Conservation (phyloP, 2,113 vertebrate species). For the Epinephelus moara region DNA sequence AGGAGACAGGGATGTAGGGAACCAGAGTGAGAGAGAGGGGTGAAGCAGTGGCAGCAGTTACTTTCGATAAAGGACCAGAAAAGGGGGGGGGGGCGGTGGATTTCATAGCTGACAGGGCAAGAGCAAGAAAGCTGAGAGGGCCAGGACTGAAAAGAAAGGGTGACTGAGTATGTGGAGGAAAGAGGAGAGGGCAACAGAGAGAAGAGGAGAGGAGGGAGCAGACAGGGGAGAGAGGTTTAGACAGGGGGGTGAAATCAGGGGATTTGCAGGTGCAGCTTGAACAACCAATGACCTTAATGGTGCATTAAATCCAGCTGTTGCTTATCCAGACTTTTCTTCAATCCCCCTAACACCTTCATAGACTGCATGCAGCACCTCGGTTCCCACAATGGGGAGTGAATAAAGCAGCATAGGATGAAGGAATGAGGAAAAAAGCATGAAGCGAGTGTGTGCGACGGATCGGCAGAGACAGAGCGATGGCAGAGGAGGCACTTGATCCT, state of each 20-base stretch:
- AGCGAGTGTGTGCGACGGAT: conserved; percentile 3
- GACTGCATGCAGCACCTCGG: conserved; percentile 35
- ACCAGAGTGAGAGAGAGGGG: neutral
- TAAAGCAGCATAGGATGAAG: conserved; percentile 2
- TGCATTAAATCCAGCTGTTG: conserved; percentile 86
- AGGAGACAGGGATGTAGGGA: conserved; percentile 20
- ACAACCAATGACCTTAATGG: conserved; percentile 82
- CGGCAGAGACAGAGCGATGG: conserved; percentile 21
- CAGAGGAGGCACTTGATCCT: conserved; percentile 35
- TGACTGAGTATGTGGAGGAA: conserved; percentile 46
- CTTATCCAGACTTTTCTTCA: conserved; percentile 75
- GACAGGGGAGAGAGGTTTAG: conserved; percentile 54
- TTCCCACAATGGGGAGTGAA: conserved; percentile 56
- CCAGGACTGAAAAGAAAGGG: conserved; percentile 49
- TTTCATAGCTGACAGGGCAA: conserved; percentile 31
- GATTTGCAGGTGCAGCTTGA: conserved; percentile 84
- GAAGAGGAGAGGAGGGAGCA: conserved; percentile 27
- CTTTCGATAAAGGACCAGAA: conserved; percentile 27
- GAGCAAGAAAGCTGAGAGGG: conserved; percentile 52
- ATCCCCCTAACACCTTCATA: conserved; percentile 71
- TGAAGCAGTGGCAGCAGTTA: conserved; percentile 9
- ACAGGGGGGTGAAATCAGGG: conserved; percentile 48
- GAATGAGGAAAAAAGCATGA: neutral
- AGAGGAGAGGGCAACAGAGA: conserved; percentile 63
- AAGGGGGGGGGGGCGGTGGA: neutral